Base-by-base conservation (phyloP, 1,140 invertebrate genomes). In the Radopholus similis region DNA sequence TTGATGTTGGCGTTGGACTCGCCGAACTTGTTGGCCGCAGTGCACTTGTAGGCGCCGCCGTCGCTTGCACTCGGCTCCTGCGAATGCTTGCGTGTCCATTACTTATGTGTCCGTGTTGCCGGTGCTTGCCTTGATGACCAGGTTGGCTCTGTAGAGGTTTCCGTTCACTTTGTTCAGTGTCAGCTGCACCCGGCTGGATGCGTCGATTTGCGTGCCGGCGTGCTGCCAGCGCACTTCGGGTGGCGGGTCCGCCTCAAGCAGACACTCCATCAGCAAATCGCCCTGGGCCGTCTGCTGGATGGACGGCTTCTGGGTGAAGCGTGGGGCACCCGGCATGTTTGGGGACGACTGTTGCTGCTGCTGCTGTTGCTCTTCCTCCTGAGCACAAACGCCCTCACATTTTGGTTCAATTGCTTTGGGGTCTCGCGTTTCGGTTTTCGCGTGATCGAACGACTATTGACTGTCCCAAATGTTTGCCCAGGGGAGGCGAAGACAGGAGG, bases 1-100 rank as follows among this genome's bases (percentile, higher is more conserved):
- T 93, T 92, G 86, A 99, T 97, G 87, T 97, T 99, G 74, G 95
- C 95, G 88, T 97, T 98, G 85, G 92, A 95, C 87, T 98, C 95
- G 84, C 95, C 95, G 84, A 90, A 90, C 83, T 90, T 89, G 88
- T 99, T 99, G 86, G 93, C 91, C 67, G 95, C 95, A 85, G 96
- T 97, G 87, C 94, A 97, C 81, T 94, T 89, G 86, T 97, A 99
- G 84, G 93, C 92, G 68, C 95, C 95, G 74, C 93, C 94, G 84
- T 99, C 95, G 80, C 90, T 89, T 80, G 89, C 89, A 58, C 90
- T 92, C 30, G 95, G 95, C 85, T 93, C 92, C 86, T 87, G 66
- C 23, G 53, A 28, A 57, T 15, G 5, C 28, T 26, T 64, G 53
- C 47, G 2, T 18, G 1, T 28, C 32, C 28, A 70, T 51, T 66